Base-by-base conservation (phyloP, 2,113 vertebrate genomes). In the Felis catus region DNA sequence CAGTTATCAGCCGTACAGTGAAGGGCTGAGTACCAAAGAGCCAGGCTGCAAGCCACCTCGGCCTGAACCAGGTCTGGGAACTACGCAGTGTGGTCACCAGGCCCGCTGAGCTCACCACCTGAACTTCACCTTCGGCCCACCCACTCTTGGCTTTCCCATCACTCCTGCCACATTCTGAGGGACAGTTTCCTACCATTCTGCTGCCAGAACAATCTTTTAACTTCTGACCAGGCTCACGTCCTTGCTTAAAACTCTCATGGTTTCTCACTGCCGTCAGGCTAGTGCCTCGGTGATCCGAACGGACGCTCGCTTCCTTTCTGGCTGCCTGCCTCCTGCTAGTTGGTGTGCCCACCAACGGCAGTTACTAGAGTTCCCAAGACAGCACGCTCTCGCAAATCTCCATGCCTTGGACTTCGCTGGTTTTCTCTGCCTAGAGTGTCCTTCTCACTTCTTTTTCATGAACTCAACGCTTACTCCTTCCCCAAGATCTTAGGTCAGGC, bases 191-290 rank as follows among this genome's bases (percentile, higher is more conserved):
- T 15, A 76, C 58, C 16, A 78, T 68, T 58, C 16, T 85, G 58
- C 3, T n/a, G 41, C 74, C 74, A 92, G 48, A 94, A 68, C 66
- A 31, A 53, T 39, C 29, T 87, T 92, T 66, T 33, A 86, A 76
- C 83, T 91, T 76, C 36, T 0, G 7, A 83, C 45, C 66, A 82
- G 63, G 65, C 45, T 66, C 81, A 51, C 5, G 55, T 85, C 58
- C 84, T 76, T 65, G 84, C 65, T 70, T 93, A 68, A 87, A 81
- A 39, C 29, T 31, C 83, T 16, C 12, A 13, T 16, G 19, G 15
- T 29, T 89, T 95, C 29, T 63, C 65, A 33, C 23, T 41, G 90
- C 76, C 1, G 12, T n/a, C 55, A 76, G n/a, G 76, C 79, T n/a
- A 84, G 63, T 33, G 66, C 10, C 83, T 92, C 19, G 16, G 63